Conservation (phyloP, 2,797 vertebrate genomes). For the Sebastes vulpes region DNA sequence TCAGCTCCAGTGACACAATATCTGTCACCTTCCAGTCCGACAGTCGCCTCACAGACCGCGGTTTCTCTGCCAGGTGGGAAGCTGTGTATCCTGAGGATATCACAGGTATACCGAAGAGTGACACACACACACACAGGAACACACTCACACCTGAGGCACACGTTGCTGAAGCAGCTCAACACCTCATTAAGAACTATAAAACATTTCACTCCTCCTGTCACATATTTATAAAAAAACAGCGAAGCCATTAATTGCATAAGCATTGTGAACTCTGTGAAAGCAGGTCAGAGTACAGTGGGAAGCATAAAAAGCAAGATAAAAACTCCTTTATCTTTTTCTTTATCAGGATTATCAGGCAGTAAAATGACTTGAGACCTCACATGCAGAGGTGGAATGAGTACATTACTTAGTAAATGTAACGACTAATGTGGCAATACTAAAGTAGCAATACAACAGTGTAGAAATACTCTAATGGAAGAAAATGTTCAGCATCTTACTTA, state of each 20-base stretch:
- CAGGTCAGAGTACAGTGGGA: constrained; percentile 38
- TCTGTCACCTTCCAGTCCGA: constrained; percentile 84
- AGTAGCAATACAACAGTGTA: not conserved
- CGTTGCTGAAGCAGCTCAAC: constrained; percentile 16
- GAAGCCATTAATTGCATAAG: constrained; percentile 13
- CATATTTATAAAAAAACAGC: constrained; percentile 4
- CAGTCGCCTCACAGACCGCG: constrained; percentile 80
- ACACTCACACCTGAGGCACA: constrained; percentile 23
- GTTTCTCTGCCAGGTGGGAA: constrained; percentile 86
- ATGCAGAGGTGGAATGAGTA: not conserved
- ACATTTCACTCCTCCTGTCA: constrained; percentile 6
- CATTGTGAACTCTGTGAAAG: constrained; percentile 12
- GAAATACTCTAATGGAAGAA: not conserved
- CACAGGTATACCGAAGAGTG: constrained; percentile 71
- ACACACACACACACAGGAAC: not conserved
- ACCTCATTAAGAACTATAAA: constrained; percentile 46
- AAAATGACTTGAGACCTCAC: not conserved
- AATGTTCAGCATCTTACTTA: too few relatives aligned
- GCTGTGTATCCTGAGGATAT: constrained; percentile 86
- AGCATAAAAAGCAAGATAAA: constrained; percentile 40
- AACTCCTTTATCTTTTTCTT: constrained; percentile 34
- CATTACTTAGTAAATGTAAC: not conserved
- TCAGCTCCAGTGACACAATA: constrained; percentile 80
- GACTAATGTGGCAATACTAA: not conserved
- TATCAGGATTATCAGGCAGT: constrained; percentile 12